phyloP scores from a whole-genome alignment of 2,888 invertebrate species.

The Eristalinus aeneus region DNA sequence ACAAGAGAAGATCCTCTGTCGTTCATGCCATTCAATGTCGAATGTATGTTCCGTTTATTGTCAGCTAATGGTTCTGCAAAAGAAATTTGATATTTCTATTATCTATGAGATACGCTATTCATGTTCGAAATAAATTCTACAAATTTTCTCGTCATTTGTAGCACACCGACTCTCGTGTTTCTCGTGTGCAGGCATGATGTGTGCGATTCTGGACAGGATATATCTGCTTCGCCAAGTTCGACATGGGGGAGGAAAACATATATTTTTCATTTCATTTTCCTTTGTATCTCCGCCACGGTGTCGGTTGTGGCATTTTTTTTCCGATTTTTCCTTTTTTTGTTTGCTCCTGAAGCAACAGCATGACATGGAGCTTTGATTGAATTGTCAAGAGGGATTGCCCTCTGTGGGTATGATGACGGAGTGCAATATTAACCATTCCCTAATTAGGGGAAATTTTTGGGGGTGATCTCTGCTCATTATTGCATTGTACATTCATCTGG shows the following conservation, averaged over 20 bases:
- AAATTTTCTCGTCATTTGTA: slow-evolving; percentile 50
- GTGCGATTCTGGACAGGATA: slow-evolving; percentile 18
- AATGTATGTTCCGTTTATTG: slow-evolving; percentile 68
- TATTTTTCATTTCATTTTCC: background rate
- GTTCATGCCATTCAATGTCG: slow-evolving; percentile 70
- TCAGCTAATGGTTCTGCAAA: slow-evolving; percentile 68
- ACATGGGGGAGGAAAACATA: background rate
- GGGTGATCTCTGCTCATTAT: too few species aligned
- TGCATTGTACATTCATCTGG: too few species aligned
- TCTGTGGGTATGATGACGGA: background rate
- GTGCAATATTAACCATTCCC: background rate
- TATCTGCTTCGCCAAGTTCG: background rate
- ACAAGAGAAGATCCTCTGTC: slow-evolving; percentile 60
- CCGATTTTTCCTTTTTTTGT: background rate
- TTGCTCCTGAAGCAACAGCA: background rate
- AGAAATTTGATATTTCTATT: slow-evolving; percentile 71
- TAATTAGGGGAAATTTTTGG: background rate
- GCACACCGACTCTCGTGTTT: slow-evolving; percentile 43
- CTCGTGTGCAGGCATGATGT: slow-evolving; percentile 11
- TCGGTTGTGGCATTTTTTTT: background rate
- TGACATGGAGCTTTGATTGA: background rate
- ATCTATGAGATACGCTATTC: slow-evolving; percentile 64
- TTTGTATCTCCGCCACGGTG: background rate
- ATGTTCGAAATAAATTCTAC: slow-evolving; percentile 63
- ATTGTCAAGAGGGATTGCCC: background rate